phyloP scores from a whole-genome alignment of 2,888 invertebrate species.

The Stenodera caucasica region DNA sequence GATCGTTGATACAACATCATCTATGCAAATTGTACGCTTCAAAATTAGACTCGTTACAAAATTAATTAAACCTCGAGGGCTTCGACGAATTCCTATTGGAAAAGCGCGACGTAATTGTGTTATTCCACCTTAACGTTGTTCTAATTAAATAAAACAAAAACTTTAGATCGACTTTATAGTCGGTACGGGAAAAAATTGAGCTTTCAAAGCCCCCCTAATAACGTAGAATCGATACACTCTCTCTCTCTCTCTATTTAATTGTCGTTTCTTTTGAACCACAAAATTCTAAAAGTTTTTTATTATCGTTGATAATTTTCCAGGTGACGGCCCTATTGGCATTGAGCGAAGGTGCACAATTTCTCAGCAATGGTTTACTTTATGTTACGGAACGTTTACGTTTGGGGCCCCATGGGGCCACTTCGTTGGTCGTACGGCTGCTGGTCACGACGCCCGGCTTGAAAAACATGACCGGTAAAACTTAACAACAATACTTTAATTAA shows the following conservation, averaged over 20 bases:
- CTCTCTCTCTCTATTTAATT: neutral
- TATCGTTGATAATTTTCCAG: conserved; percentile 49
- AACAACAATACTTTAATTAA: neutral
- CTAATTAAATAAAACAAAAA: conserved; percentile 14
- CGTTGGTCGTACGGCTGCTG: conserved; percentile 65
- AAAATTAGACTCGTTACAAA: neutral
- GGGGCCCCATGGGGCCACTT: conserved; percentile 68
- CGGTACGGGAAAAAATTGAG: too few species aligned
- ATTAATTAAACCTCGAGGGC: conserved; percentile 1
- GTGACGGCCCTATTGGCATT: conserved; percentile 66
- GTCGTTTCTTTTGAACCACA: neutral
- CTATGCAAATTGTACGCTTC: neutral
- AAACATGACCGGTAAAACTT: conserved; percentile 64
- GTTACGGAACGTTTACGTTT: conserved; percentile 66
- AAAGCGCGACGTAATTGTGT: neutral
- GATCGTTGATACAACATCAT: neutral
- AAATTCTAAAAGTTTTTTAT: neutral
- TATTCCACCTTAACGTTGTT: neutral
- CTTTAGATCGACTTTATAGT: neutral
- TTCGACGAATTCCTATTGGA: neutral
- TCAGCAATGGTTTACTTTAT: conserved; percentile 66
- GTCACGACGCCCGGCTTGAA: conserved; percentile 67
- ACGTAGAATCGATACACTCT: conserved; percentile 19
- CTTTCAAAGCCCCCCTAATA: too few species aligned
- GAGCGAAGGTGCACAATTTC: conserved; percentile 67